Percentiles rank a stretch among this genome's conserved stretches.
phyloP scores from a whole-genome alignment of 53 echinoderm and acorn worm genomes.

The Mesocentrotus franciscanus region DNA sequence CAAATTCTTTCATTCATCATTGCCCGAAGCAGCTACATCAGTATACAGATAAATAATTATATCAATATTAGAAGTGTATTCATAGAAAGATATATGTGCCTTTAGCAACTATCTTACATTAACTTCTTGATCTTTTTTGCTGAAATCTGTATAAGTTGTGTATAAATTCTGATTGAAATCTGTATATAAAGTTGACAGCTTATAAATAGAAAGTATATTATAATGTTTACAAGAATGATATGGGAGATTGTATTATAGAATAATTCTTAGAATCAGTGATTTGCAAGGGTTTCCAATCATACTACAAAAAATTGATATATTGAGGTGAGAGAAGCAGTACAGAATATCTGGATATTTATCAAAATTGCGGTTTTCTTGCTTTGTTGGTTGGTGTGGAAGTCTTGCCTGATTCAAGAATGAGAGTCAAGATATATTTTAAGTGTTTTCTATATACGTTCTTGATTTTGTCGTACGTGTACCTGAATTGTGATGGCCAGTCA shows the following conservation, averaged over 20 bases:
- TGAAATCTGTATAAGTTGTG: background rate
- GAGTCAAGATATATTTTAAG: background rate
- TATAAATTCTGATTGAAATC: conserved; percentile 30
- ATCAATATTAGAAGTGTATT: conserved; percentile 13
- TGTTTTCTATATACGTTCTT: background rate
- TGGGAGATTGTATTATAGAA: background rate
- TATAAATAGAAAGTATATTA: background rate
- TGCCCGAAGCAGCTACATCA: conserved; percentile 5
- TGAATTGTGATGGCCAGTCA: conserved; percentile 10
- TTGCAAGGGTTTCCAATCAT: conserved; percentile 32
- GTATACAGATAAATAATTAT: background rate
- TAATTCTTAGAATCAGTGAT: conserved; percentile 6
- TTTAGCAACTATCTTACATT: background rate
- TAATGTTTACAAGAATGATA: background rate
- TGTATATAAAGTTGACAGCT: conserved; percentile 14
- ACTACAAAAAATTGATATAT: conserved; percentile 15
- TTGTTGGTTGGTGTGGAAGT: conserved; percentile 18
- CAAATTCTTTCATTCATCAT: background rate
- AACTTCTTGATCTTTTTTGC: background rate
- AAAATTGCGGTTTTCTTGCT: conserved; percentile 8
- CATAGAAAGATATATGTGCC: background rate
- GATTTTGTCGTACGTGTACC: background rate
- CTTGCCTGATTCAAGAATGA: conserved; percentile 35
- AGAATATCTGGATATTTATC: background rate
- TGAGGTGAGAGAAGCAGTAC: background rate